Conservation (phyloP, 1,140 invertebrate species). For the Pantala flavescens region DNA sequence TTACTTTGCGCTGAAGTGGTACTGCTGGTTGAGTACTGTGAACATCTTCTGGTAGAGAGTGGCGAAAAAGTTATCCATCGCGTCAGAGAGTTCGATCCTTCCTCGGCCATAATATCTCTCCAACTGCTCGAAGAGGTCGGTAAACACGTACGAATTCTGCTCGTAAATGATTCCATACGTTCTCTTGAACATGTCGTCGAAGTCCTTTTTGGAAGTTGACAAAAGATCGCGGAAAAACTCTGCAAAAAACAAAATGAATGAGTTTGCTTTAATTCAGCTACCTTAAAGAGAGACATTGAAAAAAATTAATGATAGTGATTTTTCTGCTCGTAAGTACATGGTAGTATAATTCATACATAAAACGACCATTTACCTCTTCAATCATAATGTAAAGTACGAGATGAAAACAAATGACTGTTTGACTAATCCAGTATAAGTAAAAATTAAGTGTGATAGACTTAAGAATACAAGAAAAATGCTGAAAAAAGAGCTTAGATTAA, state of each 20-base stretch:
- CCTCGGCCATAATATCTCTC: constrained; percentile 82
- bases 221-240: constrained; percentile 80
- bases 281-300: no score
- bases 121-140: constrained; percentile 78
- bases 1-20: constrained; percentile 76
- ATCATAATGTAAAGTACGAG: no score
- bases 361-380: no score
- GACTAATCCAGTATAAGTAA: no score
- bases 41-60: constrained; percentile 94
- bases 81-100: constrained; percentile 65
- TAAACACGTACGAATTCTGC: constrained; percentile 85
- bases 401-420: no score
- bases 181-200: constrained; percentile 87
- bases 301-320: no score
- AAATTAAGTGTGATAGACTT: no score
- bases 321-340: no score
- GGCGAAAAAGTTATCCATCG: constrained; percentile 88
- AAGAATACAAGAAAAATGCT: no score
- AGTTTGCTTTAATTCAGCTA: no score
- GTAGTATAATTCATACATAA: not conserved
- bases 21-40: constrained; percentile 82
- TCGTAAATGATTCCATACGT: constrained; percentile 94
- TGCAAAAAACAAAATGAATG: constrained; percentile 33
- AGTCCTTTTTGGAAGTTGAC: constrained; percentile 67
- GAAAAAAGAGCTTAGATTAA: no score